Percentiles rank a stretch among this genome's conserved stretches.
These are phyloP conservation scores for Ophion costatus DNA, from an alignment of 2,888 invertebrate species.

Conservation along the genomic window DNA sequence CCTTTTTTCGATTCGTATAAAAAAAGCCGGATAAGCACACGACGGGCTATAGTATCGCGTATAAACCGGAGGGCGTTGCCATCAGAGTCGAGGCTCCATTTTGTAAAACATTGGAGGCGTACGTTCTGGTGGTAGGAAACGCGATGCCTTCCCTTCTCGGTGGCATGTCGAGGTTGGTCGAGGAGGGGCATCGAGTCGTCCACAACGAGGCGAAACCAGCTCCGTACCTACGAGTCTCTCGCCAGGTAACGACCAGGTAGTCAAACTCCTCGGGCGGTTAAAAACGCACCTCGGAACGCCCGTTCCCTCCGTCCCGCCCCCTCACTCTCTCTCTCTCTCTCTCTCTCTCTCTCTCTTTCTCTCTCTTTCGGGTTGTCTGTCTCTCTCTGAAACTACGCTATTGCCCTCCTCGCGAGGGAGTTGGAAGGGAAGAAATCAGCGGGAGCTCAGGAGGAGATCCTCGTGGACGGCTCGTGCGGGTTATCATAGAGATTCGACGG, in stretches of 20 bases:
- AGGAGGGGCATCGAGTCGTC: slow-evolving; percentile 10
- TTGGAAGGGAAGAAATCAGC: slow-evolving; percentile 32
- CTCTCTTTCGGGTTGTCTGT: slow-evolving; percentile 1
- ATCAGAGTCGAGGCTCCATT: slow-evolving; percentile 19
- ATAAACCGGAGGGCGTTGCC: slow-evolving; percentile 19
- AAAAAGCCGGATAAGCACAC: neutral
- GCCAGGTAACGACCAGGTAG: slow-evolving; percentile 36
- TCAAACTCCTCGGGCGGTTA: slow-evolving; percentile 38
- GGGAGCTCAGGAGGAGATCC: slow-evolving; percentile 17
- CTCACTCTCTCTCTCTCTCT: neutral
- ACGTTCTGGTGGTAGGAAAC: neutral
- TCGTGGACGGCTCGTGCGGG: slow-evolving; percentile 28
- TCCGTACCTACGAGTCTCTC: slow-evolving; percentile 32
- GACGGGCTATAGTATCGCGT: neutral
- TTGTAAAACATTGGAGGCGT: slow-evolving; percentile 36
- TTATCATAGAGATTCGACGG: slow-evolving; percentile 33
- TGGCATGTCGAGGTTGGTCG: neutral
- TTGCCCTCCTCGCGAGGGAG: slow-evolving; percentile 1
- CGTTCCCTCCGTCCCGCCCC: neutral
- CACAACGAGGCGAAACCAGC: slow-evolving; percentile 25
- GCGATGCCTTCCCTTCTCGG: slow-evolving; percentile 7
- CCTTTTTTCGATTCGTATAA: too few relatives aligned
- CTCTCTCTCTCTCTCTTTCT: neutral
- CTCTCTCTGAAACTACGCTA: slow-evolving; percentile 3
- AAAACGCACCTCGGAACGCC: slow-evolving; percentile 38